Evolutionary conservation across 2,113 vertebrate genomes (phyloP), one percentile per base, ranked within the genome.

Genomic region (Maccullochella peelii): DNA sequence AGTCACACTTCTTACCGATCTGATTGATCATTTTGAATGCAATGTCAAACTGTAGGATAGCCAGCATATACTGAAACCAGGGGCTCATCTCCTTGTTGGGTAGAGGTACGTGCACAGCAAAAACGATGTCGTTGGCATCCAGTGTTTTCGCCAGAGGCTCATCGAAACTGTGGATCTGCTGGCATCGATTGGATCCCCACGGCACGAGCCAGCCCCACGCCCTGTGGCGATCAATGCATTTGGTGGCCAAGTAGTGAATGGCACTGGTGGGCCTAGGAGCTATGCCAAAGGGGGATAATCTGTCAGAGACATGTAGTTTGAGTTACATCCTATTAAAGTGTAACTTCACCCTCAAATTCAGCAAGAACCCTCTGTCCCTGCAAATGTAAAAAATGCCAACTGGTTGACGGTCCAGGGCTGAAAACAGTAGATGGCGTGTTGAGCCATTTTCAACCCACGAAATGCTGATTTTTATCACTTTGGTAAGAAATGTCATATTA

Each of bases 61-160:
- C 95, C 4, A 99, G 95, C 95, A 98, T 97, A 85, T 98, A 98
- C 82, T 98, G 97, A 94, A 98, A 98, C 97, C 97, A 98, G 77
- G 97, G 95, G 85, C 96, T 98, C 97, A 98, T 98, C 95, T 98
- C 96, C 90, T 94, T 96, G 82, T 67, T 70, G 21, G 95, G 96
- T n/a, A 95, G 95, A 0, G 97, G 98, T 7, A 98, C 84, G 33
- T 98, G 97, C 44, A 97, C 95, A 0, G 97, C 93, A 50, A 99
- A 98, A 6, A 98, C 97, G 0, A 90, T 88, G 62, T 86, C 50
- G 1, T 88, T 88, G 49, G 86, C 16, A 97, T 99, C 72, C 96
- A 96, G 2, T 94, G 96, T 95, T 86, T 95, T 95, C 54, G 94
- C 95, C 87, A 96, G 92, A 0, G 98, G 97, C 84, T 98, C 97